Base-by-base conservation (phyloP, 2,888 invertebrate genomes). In the Drosophila monieri region DNA sequence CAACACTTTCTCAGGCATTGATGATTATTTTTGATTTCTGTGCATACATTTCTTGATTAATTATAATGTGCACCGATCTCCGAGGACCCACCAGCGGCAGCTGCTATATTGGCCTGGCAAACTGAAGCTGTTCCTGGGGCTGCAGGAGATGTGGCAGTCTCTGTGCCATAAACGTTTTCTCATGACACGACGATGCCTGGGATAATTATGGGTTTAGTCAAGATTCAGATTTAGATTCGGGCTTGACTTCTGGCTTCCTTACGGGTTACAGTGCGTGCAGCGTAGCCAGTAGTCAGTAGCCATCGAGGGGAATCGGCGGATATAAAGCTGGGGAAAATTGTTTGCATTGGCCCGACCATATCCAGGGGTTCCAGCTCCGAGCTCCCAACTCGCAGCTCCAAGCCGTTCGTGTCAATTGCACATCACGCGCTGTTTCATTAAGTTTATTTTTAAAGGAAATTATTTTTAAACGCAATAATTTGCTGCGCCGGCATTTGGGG, bases 401-500 rank as follows among this genome's bases (percentile, higher is more conserved):
- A 44, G 66, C 56, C 62, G 67, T 81, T 85, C 87, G 73, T 83
- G 81, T 78, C 81, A 83, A 87, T 85, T 73, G 73, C 81, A 76
- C 81, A 83, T 83, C 74, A 68, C 64, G 85, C 57, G 46, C 69
- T 81, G 85, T 71, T 87, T 76, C 81, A 81, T 87, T 87, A 81
- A 68, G 49, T 78, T 87, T 74, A 85, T 80, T 85, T 81, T 74
- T 80, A 76, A 77, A 59, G 70, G 47, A 74, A 85, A 81, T 81
- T 81, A 87, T 85, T 73, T 74, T 74, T 81, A 81, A 81, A 85
- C 71, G 85, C 83, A 80, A 80, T 80, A 74, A 81, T 81, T 81
- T 80, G 47, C 49, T 54, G 49, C 49, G 27, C 48, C 44, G 51
- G 35, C 43, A n/a, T 59, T 64, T 55, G 43, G 35, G 27, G 51